Evolutionary conservation across 2,888 invertebrate species (phyloP).

Genomic region (Pyrochroa serraticornis): DNA sequence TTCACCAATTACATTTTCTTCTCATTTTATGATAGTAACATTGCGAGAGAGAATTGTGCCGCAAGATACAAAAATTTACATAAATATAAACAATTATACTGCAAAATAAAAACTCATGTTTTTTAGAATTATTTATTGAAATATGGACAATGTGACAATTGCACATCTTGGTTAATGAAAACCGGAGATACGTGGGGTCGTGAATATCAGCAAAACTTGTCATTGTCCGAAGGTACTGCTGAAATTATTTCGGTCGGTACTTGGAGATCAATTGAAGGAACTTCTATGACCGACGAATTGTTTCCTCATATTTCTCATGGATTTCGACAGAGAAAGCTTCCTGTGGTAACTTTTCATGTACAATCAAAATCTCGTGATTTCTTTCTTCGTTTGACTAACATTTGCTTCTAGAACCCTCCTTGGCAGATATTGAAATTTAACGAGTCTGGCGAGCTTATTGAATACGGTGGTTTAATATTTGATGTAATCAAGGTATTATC

Average conservation of each 20-base stretch:
- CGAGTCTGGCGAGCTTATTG: slow-evolving; percentile 63
- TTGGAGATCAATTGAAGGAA: slow-evolving; percentile 77
- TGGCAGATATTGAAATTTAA: slow-evolving; percentile 78
- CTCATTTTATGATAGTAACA: no score
- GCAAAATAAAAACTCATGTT: slow-evolving; percentile 10
- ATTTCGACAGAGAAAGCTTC: slow-evolving; percentile 75
- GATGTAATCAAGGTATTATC: slow-evolving; percentile 80
- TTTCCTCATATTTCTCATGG: slow-evolving; percentile 83
- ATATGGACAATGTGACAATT: slow-evolving; percentile 61
- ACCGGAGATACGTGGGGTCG: slow-evolving; percentile 66
- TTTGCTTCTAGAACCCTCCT: slow-evolving; percentile 76
- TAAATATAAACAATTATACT: no score
- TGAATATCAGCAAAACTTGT: slow-evolving; percentile 40
- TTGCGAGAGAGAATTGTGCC: no score
- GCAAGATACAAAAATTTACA: no score
- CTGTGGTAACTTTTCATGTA: slow-evolving; percentile 80
- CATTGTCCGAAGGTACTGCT: slow-evolving; percentile 29
- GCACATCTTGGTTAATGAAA: slow-evolving; percentile 63
- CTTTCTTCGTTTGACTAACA: not conserved
- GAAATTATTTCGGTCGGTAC: slow-evolving; percentile 66
- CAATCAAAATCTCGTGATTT: not conserved
- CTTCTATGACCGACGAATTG: slow-evolving; percentile 69
- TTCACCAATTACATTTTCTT: not conserved
- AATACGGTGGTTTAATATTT: slow-evolving; percentile 76
- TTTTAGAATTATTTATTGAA: slow-evolving; percentile 52